Evolutionary conservation across 2,113 vertebrate genomes (phyloP).

Genomic region (Piaya cayana): DNA sequence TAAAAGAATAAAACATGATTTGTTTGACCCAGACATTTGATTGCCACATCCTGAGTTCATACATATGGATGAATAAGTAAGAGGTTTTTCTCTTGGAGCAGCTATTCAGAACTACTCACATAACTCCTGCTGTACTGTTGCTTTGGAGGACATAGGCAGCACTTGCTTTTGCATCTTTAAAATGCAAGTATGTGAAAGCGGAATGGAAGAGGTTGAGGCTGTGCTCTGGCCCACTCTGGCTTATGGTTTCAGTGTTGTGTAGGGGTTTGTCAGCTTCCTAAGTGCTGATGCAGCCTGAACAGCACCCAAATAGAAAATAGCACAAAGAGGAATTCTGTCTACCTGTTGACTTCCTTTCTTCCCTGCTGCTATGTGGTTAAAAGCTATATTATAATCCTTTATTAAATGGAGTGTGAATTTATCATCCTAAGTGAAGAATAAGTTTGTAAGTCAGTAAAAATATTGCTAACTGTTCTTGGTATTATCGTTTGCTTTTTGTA

Average conservation of each 20-base stretch:
- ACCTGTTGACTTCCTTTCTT: not conserved
- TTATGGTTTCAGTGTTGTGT: not conserved
- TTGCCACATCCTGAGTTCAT: not conserved
- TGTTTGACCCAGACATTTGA: slow-evolving; percentile 20
- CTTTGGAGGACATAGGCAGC: not conserved
- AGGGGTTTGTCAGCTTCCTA: not conserved
- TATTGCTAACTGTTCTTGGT: not conserved
- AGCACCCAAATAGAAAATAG: not conserved
- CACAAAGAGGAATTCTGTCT: not conserved
- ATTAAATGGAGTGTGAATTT: not conserved
- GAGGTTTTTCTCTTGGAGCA: not conserved
- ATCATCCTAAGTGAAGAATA: not conserved
- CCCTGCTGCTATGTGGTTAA: not conserved
- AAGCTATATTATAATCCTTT: not conserved
- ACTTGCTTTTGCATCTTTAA: not conserved
- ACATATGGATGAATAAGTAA: not conserved
- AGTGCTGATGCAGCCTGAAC: not conserved
- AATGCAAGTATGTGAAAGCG: not conserved
- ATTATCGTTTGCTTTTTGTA: not conserved
- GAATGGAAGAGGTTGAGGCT: not conserved
- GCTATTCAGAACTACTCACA: not conserved
- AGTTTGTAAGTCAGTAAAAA: not conserved
- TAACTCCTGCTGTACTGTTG: not conserved
- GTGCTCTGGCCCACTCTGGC: not conserved
- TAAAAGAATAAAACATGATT: slow-evolving; percentile 16